Base-by-base conservation (phyloP, 1,140 invertebrate species). In the Aleiodes sp. region DNA sequence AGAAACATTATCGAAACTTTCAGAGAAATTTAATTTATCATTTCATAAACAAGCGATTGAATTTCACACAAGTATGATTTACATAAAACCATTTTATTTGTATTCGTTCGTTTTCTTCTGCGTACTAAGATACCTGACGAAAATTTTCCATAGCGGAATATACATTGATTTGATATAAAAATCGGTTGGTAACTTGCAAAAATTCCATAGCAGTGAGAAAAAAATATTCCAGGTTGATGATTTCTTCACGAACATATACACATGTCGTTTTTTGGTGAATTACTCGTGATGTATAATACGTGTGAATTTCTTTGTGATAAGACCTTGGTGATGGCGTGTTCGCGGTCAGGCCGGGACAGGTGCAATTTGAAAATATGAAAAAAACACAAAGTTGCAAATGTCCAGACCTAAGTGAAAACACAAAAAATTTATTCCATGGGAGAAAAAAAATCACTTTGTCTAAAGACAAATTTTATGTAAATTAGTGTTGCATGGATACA, bases 291-390 rank as follows among this genome's bases (percentile, higher is more conserved):
- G n/a, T n/a, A n/a, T n/a, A n/a, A n/a, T n/a, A n/a, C n/a, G n/a
- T n/a, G n/a, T n/a, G n/a, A n/a, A n/a, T 43, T 46, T 46, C 2
- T 21, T 9, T 16, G 9, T 19, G 43, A 65, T 16, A 4, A 31
- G 52, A 21, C 24, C 31, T 12, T 24, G 75, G 52, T 71, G 75
- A 71, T 57, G 19, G 21, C 59, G 65, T 71, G 61, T 29, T 68
- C 74, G 70, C 74, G 76, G 79, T 78, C 78, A 82, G 81, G 80
- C 81, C 80, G 81, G 81, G 81, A 82, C 79, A 73, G 74, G 81
- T 82, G 81, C 81, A 82, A 82, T 82, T 77, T 82, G 80, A 81
- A 76, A 7, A 72, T 73, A 1, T n/a, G n/a, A n/a, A 29, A 70
- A 79, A 75, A 71, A 63, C 73, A 82, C 81, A 82, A 79, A 81